A percentile compares a stretch with the other conserved stretches of the same genome.
Conservation (phyloP, 1,140 invertebrate species). For the Vollenhovia emeryi region DNA sequence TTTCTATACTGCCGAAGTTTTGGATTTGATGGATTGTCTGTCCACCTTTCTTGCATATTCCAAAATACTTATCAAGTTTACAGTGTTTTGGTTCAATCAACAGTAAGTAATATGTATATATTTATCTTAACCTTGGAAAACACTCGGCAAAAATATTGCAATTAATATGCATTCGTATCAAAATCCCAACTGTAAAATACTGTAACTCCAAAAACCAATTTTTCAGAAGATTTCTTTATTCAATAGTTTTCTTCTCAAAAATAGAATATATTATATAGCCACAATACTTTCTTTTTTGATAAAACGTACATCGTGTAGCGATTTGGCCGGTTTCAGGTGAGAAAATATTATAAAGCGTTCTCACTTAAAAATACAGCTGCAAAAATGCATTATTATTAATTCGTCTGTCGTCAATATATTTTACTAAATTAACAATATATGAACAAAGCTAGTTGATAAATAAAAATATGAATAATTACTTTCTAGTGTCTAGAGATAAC, state of each 20-base stretch:
- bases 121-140: background rate
- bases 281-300: background rate
- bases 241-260: background rate
- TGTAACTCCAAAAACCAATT: background rate
- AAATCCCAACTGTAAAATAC: background rate
- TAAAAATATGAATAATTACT: background rate
- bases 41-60: background rate
- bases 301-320: background rate
- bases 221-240: background rate
- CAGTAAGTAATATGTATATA: conserved; percentile 5
- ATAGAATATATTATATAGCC: background rate
- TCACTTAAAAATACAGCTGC: background rate
- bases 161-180: background rate
- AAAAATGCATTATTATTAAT: no score
- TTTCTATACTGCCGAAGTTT: background rate
- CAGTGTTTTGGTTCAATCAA: conserved; percentile 30
- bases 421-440: conserved; percentile 7
- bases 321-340: background rate
- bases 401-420: background rate
- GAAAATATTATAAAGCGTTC: background rate
- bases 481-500: background rate
- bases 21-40: conserved; percentile 19
- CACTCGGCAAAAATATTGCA: background rate
- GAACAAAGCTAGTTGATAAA: background rate
- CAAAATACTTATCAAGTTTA: conserved; percentile 25